Evolutionary conservation across 2,888 invertebrate species (phyloP), one percentile per base, ranked within the genome.

Genomic region (Priocnemis perturbator): DNA sequence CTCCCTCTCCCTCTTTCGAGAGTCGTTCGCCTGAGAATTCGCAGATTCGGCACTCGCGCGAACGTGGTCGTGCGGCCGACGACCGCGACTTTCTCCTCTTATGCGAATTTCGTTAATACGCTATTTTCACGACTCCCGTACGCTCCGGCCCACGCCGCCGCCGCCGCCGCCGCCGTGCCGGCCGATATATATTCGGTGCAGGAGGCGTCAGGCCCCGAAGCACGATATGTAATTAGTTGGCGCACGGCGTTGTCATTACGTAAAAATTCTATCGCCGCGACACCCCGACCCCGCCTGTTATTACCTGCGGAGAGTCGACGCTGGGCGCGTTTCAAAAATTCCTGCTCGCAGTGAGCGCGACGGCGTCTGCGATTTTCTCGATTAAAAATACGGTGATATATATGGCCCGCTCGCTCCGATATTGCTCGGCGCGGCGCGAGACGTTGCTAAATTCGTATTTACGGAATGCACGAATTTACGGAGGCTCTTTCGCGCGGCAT

Each of bases 61-160:
- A 52, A 52, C 56, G 48, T 37, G 78, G 69, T 58, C 70, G 75
- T 55, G 73, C 82, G 81, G 84, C 81, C 84, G 83, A 78, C 79
- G 83, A 85, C 85, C 85, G 82, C 84, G 81, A 87, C 87, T 88
- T 87, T 88, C 87, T 86, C 86, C 82, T 86, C 83, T 86, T 86
- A 87, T 87, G 87, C 83, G 87, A 87, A 86, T 87, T 87, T 85
- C 73, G 83, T 86, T 84, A 86, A 85, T 83, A 84, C 77, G 83
- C 85, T 81, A 86, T 86, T 85, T 85, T 85, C 79, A 81, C 77
- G 79, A 79, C 67, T 73, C 70, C 65, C 65, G 73, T 74, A 71
- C 37, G 37, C 66, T 69, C 69, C 64, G 63, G 58, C 68, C 64
- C 68, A 73, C 68, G 62, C 64, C 74, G 66, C 45, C n/a, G n/a